phyloP scores from a whole-genome alignment of 2,113 vertebrate genomes.

The Nyctereutes procyonoides region DNA sequence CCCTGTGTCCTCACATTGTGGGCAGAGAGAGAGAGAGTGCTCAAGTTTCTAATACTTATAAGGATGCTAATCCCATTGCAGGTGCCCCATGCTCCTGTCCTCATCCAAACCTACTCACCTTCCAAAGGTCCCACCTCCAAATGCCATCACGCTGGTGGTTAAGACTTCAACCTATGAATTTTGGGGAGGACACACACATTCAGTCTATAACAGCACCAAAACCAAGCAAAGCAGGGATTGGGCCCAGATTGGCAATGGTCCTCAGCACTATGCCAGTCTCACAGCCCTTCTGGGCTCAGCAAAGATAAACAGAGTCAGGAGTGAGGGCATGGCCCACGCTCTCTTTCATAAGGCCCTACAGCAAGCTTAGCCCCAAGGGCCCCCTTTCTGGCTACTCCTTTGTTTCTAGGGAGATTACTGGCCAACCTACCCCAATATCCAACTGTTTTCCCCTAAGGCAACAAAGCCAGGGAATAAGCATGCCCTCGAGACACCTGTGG shows the following conservation, averaged over 20 bases:
- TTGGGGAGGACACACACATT: not conserved
- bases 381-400: constrained; percentile 88
- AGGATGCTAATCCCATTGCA: not conserved
- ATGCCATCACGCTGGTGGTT: not conserved
- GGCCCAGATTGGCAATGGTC: not conserved
- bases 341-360: not conserved
- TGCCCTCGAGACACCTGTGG: constrained; percentile 75
- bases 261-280: no score
- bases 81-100: not conserved
- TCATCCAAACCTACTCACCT: not conserved
- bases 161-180: not conserved
- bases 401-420: constrained; percentile 91
- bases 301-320: no score
- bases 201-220: not conserved
- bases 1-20: not conserved
- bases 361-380: not conserved
- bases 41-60: not conserved
- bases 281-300: not conserved
- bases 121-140: not conserved
- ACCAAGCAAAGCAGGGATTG: not conserved
- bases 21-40: no score
- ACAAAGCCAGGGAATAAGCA: constrained; percentile 89
- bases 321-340: fast-evolving
- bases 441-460: constrained; percentile 88
- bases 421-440: constrained; percentile 91